A percentile compares a stretch with the other conserved stretches of the same genome.
Evolutionary conservation across 2,113 vertebrate genomes (phyloP).

Genomic region (Meleagris gallopavo): DNA sequence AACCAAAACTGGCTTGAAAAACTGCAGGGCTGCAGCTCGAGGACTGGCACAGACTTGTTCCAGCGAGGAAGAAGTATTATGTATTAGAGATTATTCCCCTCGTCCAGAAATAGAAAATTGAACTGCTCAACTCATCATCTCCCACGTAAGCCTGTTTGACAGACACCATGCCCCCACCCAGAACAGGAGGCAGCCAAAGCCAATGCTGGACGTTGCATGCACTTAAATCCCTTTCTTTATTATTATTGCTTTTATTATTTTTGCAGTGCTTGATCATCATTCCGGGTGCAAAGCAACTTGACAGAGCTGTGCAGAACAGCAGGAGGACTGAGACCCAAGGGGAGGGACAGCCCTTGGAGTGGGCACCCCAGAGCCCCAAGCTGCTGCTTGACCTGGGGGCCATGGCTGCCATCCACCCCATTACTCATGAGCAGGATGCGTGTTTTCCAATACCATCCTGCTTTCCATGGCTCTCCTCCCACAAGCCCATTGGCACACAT

Average conservation of each 20-base stretch:
- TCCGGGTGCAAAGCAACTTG: not conserved
- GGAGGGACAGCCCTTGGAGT: not conserved
- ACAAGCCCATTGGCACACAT: not conserved
- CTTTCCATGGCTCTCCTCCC: not conserved
- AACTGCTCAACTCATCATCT: not conserved
- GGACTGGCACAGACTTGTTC: not conserved
- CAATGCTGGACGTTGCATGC: not conserved
- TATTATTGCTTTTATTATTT: not conserved
- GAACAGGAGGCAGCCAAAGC: not conserved
- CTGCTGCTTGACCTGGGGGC: not conserved
- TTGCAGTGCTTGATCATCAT: accelerated
- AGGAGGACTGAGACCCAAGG: too few species aligned
- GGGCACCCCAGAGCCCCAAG: not conserved
- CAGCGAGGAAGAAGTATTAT: not conserved
- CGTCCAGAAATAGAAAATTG: not conserved
- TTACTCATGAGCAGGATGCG: accelerated
- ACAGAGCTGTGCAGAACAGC: accelerated
- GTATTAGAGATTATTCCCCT: not conserved
- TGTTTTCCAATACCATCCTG: not conserved
- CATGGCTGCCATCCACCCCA: not conserved
- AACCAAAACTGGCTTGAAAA: not conserved
- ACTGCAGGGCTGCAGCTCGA: accelerated
- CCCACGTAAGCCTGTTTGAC: accelerated
- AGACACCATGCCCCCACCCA: not conserved
- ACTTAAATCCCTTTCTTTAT: not conserved